Evolutionary conservation across 1,140 invertebrate species (phyloP).

Genomic region (Luehdorfia chinensis): DNA sequence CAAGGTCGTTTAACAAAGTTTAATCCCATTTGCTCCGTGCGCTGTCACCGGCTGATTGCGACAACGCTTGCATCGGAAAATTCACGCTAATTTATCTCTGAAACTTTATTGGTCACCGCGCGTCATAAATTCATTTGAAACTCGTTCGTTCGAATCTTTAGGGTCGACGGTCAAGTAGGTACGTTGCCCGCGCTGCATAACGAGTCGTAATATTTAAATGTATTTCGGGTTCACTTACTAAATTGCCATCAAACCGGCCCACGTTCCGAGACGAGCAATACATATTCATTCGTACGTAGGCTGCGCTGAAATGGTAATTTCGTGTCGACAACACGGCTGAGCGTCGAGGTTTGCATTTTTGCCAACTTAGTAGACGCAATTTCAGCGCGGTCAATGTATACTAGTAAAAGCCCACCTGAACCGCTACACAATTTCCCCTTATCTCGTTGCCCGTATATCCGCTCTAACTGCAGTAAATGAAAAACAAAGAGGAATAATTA

Average conservation of each 20-base stretch:
- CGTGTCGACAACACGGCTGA: slow-evolving; percentile 49
- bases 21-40: slow-evolving; percentile 58
- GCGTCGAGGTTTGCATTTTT: slow-evolving; percentile 56
- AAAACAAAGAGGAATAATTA: neutral
- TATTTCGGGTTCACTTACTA: slow-evolving; percentile 28
- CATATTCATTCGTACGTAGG: slow-evolving; percentile 66
- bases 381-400: slow-evolving; percentile 17
- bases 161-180: too few species aligned
- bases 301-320: slow-evolving; percentile 61
- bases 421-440: neutral
- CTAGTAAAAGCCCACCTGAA: slow-evolving; percentile 26
- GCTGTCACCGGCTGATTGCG: slow-evolving; percentile 60
- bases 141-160: too few species aligned
- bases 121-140: slow-evolving; percentile 52
- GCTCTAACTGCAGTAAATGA: too few species aligned
- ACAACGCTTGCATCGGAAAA: slow-evolving; percentile 50
- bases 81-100: slow-evolving; percentile 53
- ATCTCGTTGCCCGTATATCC: slow-evolving; percentile 1
- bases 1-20: slow-evolving; percentile 70
- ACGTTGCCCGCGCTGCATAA: too few species aligned
- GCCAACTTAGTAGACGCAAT: slow-evolving; percentile 34
- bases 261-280: slow-evolving; percentile 46
- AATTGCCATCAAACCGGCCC: slow-evolving; percentile 45
- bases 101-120: slow-evolving; percentile 35
- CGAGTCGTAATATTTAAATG: slow-evolving; percentile 30